Evolutionary conservation across 2,113 vertebrate genomes (phyloP).

Genomic region (Carassius carassius): DNA sequence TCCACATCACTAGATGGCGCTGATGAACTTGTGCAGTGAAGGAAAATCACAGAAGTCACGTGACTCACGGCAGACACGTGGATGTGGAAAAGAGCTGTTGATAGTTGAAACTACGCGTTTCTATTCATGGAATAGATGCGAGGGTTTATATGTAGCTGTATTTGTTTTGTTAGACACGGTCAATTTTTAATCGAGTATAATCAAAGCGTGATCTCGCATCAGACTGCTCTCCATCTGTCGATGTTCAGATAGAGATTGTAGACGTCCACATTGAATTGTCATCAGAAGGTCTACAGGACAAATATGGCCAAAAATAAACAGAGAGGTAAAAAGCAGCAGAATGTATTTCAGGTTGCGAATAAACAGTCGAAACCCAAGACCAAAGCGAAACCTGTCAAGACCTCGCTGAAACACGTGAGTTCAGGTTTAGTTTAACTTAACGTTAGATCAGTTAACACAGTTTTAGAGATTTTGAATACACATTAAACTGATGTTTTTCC

Average conservation of each 20-base stretch:
- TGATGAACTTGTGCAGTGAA: neutral
- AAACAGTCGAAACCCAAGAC: constrained; percentile 81
- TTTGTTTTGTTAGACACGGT: neutral
- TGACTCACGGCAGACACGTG: neutral
- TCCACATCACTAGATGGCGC: constrained; percentile 6
- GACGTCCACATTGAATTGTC: neutral
- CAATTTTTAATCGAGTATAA: too few species aligned
- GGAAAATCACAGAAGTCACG: neutral
- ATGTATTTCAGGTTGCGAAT: constrained; percentile 86
- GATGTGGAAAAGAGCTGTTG: neutral
- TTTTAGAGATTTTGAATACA: neutral
- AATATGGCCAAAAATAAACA: constrained; percentile 84
- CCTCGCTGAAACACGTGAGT: constrained; percentile 73
- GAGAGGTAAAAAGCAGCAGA: constrained; percentile 78
- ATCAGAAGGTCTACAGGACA: neutral
- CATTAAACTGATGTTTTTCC: neutral
- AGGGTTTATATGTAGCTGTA: neutral
- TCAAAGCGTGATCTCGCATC: neutral
- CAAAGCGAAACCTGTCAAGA: constrained; percentile 80
- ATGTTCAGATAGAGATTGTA: too few species aligned
- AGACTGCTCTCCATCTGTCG: neutral
- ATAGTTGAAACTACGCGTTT: neutral
- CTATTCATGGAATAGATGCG: neutral
- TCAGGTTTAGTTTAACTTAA: neutral
- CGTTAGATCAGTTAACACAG: too few species aligned